Base-by-base conservation (phyloP, 2,888 invertebrate species). In the Protophormia terraenovae region DNA sequence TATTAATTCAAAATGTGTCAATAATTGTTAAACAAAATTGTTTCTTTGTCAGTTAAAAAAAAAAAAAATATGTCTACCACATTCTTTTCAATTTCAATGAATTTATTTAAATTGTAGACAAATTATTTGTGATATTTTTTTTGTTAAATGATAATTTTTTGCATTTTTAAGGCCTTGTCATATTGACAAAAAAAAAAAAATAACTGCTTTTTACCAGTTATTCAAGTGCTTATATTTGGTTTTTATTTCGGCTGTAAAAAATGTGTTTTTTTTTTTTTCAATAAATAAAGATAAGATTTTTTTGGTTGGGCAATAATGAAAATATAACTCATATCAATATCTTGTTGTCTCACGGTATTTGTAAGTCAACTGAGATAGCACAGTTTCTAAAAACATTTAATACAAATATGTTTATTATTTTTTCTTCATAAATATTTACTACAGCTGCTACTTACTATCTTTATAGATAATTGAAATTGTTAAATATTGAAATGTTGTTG, bases 241-340 rank as follows among this genome's bases (percentile, higher is more conserved):
- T 22, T 50, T 53, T 27, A 35, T 35, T 16, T 8, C 10, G 32
- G 16, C 66, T 60, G 60, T 67, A 41, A 41, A 41, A 16, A 0
- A 32, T 29, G 7, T 29, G 3, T 24, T 41, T n/a, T 62, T 16
- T 62, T 35, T 3, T 24, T 45, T 64, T 64, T 64, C 14, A 4
- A 5, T 14, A 38, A 35, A 10, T 12, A 27, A 29, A 76, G 76
- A 76, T 76, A 76, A 76, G 66, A 66, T 41, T 76, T 58, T 35
- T 10, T 60, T n/a, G n/a, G 41, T 76, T 76, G 41, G 53, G 55
- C 66, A 76, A 66, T 66, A 38, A 55, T 76, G 55, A 64, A 45
- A 32, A 6, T 19, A 55, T 55, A 71, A 55, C n/a, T 38, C 29
- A 3, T 35, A 47, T 62, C 55, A 72, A 58, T 66, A 66, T 45